Evolutionary conservation across 2,888 invertebrate genomes (phyloP).

Genomic region (Ochropacha duplaris): DNA sequence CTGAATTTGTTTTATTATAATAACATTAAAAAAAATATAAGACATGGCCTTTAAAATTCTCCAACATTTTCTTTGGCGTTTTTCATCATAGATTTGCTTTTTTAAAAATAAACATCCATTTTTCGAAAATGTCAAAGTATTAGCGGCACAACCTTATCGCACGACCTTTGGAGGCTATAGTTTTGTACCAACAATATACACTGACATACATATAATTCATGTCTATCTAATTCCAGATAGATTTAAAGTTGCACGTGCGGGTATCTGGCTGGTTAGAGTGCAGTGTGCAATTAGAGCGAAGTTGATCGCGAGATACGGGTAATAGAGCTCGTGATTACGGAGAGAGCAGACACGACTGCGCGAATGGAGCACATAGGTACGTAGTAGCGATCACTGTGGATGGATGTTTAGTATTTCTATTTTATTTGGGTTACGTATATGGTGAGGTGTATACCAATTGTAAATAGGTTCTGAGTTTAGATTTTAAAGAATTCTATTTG

Average conservation of each 20-base stretch:
- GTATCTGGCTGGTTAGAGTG: conserved; percentile 41
- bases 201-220: neutral
- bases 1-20: no score
- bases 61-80: neutral
- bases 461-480: neutral
- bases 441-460: neutral
- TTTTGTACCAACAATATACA: neutral
- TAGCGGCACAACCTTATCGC: no score
- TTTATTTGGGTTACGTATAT: neutral
- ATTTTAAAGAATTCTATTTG: no score
- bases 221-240: neutral
- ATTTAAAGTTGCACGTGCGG: conserved; percentile 2
- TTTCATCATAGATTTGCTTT: no score
- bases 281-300: conserved; percentile 64
- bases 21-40: no score
- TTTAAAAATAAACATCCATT: no score
- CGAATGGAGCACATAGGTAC: conserved; percentile 24
- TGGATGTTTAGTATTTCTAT: neutral
- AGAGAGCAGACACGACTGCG: conserved; percentile 55
- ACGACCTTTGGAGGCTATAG: neutral
- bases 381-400: neutral
- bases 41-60: neutral
- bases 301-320: conserved; percentile 65
- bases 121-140: neutral
- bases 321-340: conserved; percentile 60